Percentiles rank a stretch among this genome's conserved stretches.
These are phyloP conservation scores for Amiota mariae DNA, from an alignment of 2,888 invertebrate species.

Conservation along the genomic window DNA sequence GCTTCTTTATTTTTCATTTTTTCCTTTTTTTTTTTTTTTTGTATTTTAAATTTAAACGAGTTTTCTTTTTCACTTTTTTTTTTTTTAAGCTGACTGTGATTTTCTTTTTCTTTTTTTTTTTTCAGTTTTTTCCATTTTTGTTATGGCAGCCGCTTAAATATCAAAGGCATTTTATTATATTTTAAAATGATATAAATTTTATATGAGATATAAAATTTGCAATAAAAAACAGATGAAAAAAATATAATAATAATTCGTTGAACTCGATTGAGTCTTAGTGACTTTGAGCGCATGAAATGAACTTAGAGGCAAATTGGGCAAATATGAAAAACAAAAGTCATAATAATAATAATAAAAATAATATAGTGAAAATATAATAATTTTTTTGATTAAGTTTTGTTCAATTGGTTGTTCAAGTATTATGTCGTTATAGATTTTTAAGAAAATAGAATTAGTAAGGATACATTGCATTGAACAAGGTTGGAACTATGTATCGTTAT, in stretches of 20 bases:
- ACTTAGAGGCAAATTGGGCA: not conserved
- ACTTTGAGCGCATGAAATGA: not conserved
- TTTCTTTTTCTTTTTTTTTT: constrained; percentile 3
- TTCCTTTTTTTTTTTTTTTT: not conserved
- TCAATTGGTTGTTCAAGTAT: no score
- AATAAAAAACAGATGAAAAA: not conserved
- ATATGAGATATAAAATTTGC: constrained; percentile 14
- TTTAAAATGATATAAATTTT: constrained; percentile 29
- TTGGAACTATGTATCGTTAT: no score
- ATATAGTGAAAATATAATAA: no score
- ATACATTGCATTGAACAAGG: no score
- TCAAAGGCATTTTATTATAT: constrained; percentile 44
- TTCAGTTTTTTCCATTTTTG: constrained; percentile 9
- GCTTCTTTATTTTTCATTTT: constrained; percentile 30
- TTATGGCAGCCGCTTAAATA: constrained; percentile 58
- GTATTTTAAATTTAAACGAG: constrained; percentile 10
- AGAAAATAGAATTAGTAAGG: no score
- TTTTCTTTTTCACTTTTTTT: constrained; percentile 39
- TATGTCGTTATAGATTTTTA: no score
- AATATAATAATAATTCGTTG: not conserved
- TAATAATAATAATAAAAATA: no score
- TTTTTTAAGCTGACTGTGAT: constrained; percentile 16
- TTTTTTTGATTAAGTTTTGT: no score
- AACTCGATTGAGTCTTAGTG: no score
- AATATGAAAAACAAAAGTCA: not conserved